Conservation (phyloP, 2,797 vertebrate genomes). For the Ctenosaura bakeri region DNA sequence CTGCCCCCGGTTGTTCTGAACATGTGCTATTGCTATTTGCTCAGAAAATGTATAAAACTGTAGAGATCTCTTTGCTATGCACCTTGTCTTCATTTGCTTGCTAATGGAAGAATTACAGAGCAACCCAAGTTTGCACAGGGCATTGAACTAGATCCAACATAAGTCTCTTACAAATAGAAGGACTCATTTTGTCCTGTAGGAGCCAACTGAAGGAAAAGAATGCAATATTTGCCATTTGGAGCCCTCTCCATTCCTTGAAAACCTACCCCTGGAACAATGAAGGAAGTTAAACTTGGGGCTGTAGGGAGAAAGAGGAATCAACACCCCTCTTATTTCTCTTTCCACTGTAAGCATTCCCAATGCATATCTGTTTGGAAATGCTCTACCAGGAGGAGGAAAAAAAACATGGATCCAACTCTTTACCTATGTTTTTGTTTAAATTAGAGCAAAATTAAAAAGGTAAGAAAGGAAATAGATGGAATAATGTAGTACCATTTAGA, state of each 20-base stretch:
- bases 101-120: background rate
- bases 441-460: no score
- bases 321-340: background rate
- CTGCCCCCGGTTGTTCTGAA: background rate
- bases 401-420: background rate
- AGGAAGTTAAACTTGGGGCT: background rate
- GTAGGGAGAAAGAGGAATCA: background rate
- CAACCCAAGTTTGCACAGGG: no score
- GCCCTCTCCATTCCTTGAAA: background rate
- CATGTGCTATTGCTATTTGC: slow-evolving; percentile 73
- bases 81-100: background rate
- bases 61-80: background rate
- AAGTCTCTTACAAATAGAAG: background rate
- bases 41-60: background rate
- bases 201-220: background rate
- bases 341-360: background rate
- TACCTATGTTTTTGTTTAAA: no score
- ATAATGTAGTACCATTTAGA: no score
- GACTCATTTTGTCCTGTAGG: background rate
- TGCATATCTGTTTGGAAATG: background rate
- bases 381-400: background rate
- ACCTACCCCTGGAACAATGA: background rate
- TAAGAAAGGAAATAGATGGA: no score
- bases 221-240: background rate
- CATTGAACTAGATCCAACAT: rapidly evolving